Conservation (phyloP, 1,140 invertebrate species). For the Bombus waltoni region DNA sequence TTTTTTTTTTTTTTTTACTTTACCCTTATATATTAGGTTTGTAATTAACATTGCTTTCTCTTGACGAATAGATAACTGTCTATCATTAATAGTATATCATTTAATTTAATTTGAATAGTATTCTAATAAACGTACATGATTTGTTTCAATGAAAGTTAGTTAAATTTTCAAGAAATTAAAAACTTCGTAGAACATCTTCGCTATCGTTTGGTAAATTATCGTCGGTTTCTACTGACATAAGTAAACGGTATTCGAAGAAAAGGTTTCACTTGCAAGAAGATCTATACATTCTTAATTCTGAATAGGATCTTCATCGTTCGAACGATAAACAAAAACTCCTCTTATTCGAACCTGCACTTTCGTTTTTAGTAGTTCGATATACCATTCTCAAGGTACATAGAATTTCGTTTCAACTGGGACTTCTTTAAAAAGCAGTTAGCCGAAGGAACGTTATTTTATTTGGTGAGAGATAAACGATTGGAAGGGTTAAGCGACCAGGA, state of each 20-base stretch:
- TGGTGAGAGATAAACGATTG: conserved; percentile 5
- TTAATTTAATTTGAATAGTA: too few relatives aligned
- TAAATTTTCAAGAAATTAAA: too few relatives aligned
- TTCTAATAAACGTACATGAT: too few relatives aligned
- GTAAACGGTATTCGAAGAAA: background rate
- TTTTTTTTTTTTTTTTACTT: too few relatives aligned
- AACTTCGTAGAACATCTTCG: too few relatives aligned
- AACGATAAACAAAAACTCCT: background rate
- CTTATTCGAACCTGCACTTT: background rate
- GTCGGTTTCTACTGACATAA: background rate
- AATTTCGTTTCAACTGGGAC: background rate
- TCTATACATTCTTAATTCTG: background rate
- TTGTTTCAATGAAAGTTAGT: too few relatives aligned
- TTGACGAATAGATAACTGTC: too few relatives aligned
- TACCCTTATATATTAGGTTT: too few relatives aligned
- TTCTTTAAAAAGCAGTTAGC: background rate
- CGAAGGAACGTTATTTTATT: background rate
- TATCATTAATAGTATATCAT: too few relatives aligned
- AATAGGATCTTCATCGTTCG: background rate
- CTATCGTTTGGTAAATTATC: background rate
- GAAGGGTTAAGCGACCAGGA: conserved; percentile 25
- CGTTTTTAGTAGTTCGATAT: background rate
- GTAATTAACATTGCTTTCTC: too few relatives aligned
- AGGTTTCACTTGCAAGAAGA: background rate
- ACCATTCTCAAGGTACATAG: too few relatives aligned